phyloP scores from a whole-genome alignment of 2,113 vertebrate species.

The Megalops atlanticus region DNA sequence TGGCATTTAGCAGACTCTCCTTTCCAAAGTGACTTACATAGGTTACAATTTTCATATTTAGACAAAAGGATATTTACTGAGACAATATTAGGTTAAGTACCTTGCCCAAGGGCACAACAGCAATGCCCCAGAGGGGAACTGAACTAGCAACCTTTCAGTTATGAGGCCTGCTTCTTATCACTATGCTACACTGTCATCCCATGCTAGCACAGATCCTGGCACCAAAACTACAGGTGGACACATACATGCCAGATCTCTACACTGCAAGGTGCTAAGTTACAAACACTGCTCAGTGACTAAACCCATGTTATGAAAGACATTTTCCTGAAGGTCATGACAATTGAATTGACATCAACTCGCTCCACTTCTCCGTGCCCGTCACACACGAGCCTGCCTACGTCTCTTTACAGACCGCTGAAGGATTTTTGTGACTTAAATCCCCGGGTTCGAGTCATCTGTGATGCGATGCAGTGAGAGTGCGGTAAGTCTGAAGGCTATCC shows the following conservation, averaged over 20 bases:
- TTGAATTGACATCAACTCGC: not conserved
- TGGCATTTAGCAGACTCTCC: too few species aligned
- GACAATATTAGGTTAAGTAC: too few species aligned
- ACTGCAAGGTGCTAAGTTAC: not conserved
- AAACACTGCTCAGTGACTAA: not conserved
- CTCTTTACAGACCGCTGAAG: not conserved
- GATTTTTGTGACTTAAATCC: slow-evolving; percentile 9
- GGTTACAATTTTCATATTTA: too few species aligned
- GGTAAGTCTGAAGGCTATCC: not conserved
- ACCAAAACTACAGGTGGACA: too few species aligned
- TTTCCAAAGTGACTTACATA: too few species aligned
- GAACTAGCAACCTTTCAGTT: too few species aligned
- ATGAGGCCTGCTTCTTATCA: too few species aligned
- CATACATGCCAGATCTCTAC: not conserved
- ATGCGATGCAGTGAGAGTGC: not conserved
- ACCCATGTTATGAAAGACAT: not conserved
- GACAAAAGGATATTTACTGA: too few species aligned
- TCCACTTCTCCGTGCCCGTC: not conserved
- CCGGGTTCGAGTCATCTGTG: slow-evolving; percentile 27
- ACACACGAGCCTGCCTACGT: not conserved
- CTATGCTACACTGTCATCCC: too few species aligned
- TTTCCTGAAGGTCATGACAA: not conserved
- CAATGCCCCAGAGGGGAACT: too few species aligned
- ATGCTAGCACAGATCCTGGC: too few species aligned
- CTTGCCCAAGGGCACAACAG: too few species aligned